These are phyloP conservation scores for Eriosoma lanigerum DNA, from an alignment of 1,140 invertebrate species.

Conservation along the genomic window DNA sequence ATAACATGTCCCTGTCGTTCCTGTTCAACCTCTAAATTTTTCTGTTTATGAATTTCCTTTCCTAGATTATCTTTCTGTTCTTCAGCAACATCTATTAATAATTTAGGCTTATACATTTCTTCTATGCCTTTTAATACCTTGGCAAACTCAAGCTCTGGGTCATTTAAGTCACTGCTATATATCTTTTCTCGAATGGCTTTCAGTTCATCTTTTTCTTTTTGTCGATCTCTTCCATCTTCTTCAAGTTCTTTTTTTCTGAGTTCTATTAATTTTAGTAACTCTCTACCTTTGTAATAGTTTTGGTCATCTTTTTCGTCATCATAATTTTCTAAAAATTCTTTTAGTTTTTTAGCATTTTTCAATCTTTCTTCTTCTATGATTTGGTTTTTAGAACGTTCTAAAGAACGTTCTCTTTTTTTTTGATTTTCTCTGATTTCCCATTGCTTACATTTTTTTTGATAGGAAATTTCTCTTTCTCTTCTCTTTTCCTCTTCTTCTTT, in stretches of 20 bases:
- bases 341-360: conserved; percentile 87
- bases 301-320: conserved; percentile 96
- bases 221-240: conserved; percentile 83
- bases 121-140: conserved; percentile 76
- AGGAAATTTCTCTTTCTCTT: conserved; percentile 89
- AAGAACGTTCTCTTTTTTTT: conserved; percentile 89
- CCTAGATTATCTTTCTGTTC: conserved; percentile 64
- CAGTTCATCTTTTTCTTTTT: conserved; percentile 88
- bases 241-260: conserved; percentile 91
- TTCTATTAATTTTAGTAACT: conserved; percentile 81
- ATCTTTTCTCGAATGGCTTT: conserved; percentile 84
- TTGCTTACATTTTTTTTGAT: conserved; percentile 76
- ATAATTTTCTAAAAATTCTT: conserved; percentile 98
- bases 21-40: conserved; percentile 42
- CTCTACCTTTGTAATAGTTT: conserved; percentile 94
- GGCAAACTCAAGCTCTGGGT: conserved; percentile 82
- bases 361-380: conserved; percentile 81
- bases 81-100: conserved; percentile 70
- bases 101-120: conserved; percentile 79
- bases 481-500: conserved; percentile 87
- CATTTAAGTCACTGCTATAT: conserved; percentile 69
- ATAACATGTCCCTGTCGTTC: conserved; percentile 45
- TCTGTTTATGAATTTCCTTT: conserved; percentile 56
- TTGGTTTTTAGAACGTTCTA: conserved; percentile 82
- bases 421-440: conserved; percentile 94